phyloP scores from a whole-genome alignment of 64 coral and sea anemone genomes.

The Astreopora myriophthalma region DNA sequence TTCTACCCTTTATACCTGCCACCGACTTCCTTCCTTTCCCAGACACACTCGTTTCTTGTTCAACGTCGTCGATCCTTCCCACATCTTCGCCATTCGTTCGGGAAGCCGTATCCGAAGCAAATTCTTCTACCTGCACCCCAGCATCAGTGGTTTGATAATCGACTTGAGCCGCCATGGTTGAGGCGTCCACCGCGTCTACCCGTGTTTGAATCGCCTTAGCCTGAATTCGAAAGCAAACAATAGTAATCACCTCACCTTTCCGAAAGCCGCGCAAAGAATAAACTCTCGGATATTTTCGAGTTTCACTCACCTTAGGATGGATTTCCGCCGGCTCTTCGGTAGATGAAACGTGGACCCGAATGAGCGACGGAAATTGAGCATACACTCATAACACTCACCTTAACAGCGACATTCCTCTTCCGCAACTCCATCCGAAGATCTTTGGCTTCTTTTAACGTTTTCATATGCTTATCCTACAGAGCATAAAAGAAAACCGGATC shows the following conservation, averaged over 20 bases:
- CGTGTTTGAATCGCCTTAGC: constrained; percentile 34
- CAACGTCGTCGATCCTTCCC: background rate
- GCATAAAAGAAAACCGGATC: background rate
- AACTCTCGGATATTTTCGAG: too few relatives aligned
- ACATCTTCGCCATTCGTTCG: background rate
- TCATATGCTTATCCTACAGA: constrained; percentile 1
- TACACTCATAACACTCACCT: constrained; percentile 25
- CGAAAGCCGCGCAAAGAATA: too few relatives aligned
- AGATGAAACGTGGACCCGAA: too few relatives aligned
- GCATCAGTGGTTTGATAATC: background rate
- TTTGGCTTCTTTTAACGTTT: background rate
- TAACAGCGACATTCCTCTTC: background rate
- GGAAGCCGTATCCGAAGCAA: background rate
- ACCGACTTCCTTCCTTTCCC: background rate
- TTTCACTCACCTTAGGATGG: too few relatives aligned
- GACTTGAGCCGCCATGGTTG: background rate
- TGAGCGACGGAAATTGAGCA: too few relatives aligned
- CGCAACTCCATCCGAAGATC: constrained; percentile 5
- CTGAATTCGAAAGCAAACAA: background rate
- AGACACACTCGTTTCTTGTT: background rate
- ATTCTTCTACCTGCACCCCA: background rate
- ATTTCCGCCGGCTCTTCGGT: too few relatives aligned
- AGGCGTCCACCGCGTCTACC: background rate
- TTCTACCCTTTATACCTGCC: background rate
- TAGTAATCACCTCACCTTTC: background rate